Base-by-base conservation (phyloP, 2,797 vertebrate species). In the Sphaeramia orbicularis region DNA sequence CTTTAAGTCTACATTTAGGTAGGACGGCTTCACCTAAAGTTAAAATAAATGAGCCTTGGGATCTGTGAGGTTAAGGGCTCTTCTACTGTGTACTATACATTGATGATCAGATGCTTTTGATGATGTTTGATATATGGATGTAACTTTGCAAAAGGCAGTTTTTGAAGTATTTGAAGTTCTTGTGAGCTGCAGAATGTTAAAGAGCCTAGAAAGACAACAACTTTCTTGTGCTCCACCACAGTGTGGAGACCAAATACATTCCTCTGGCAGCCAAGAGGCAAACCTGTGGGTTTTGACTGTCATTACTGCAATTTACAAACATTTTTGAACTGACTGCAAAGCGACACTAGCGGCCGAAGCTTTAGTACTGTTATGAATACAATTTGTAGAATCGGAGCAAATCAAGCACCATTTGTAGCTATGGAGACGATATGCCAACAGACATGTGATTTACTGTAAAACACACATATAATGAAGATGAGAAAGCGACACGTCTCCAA, bases 241-340 rank as follows among this genome's bases (percentile, higher is more conserved):
- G 6, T 61, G 1, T 76, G 48, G 71, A 82, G 60, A 66, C 65
- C 14, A 44, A 81, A 84, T 59, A 37, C 85, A 90, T 90, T 92
- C 89, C 87, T 84, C 74, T 84, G 86, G 83, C 80, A 72, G 78
- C 83, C 80, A 77, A 78, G 83, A 78, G 83, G 89, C 83, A 45
- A 83, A 87, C 77, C 84, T 89, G 81, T 86, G 83, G 87, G 79
- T 71, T 88, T 80, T 44, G 57, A 56, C 81, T 83, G 71, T 85
- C 87, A 74, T 88, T 90, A 82, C 77, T 76, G 76, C 68, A 78
- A 83, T 87, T 88, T 85, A 71, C 75, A 65, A 74, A 78, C 84
- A 84, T 81, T 85, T 83, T 73, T 83, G 60, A 62, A 62, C 48
- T 57, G 36, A 71, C 71, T 65, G 71, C 30, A 50, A 64, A 71